These are phyloP conservation scores for Leucozona laternaria DNA, from an alignment of 2,888 invertebrate species.

Conservation along the genomic window DNA sequence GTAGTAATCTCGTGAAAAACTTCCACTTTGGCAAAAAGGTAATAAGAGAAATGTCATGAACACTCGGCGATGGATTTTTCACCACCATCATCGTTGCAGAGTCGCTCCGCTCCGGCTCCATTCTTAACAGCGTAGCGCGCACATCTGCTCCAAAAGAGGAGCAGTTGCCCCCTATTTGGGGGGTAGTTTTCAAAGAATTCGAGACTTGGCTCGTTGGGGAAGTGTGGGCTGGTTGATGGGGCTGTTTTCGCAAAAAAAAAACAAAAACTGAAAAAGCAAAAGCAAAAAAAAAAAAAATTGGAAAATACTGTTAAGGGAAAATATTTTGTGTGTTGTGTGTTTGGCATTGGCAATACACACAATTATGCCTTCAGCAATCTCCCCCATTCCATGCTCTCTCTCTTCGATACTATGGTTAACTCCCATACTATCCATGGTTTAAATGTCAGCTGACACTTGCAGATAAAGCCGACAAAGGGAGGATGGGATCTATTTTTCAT, in stretches of 20 bases:
- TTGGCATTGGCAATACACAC: conserved; percentile 60
- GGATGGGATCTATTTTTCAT: conserved; percentile 39
- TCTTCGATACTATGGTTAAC: conserved; percentile 2
- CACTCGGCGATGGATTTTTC: conserved; percentile 76
- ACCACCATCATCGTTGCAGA: conserved; percentile 49
- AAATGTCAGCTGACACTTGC: conserved; percentile 74
- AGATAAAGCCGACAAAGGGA: conserved; percentile 63
- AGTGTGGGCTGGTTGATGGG: neutral
- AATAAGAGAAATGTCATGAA: conserved; percentile 76
- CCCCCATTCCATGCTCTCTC: neutral
- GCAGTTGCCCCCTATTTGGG: conserved; percentile 27
- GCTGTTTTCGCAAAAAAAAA: conserved; percentile 65
- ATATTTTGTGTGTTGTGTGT: conserved; percentile 56
- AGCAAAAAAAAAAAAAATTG: conserved; percentile 34
- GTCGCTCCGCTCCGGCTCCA: conserved; percentile 8
- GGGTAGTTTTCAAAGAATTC: conserved; percentile 71
- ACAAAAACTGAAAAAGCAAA: conserved; percentile 36
- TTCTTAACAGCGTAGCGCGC: conserved; percentile 14
- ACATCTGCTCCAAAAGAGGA: conserved; percentile 49
- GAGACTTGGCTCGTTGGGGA: conserved; percentile 39
- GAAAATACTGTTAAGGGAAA: conserved; percentile 57
- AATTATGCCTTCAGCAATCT: conserved; percentile 54
- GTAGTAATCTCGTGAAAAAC: conserved; percentile 75
- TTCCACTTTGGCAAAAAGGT: conserved; percentile 75
- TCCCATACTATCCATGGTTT: conserved; percentile 54